phyloP scores from a whole-genome alignment of 35 echinoderm and acorn worm species.

The Lytechinus pictus region DNA sequence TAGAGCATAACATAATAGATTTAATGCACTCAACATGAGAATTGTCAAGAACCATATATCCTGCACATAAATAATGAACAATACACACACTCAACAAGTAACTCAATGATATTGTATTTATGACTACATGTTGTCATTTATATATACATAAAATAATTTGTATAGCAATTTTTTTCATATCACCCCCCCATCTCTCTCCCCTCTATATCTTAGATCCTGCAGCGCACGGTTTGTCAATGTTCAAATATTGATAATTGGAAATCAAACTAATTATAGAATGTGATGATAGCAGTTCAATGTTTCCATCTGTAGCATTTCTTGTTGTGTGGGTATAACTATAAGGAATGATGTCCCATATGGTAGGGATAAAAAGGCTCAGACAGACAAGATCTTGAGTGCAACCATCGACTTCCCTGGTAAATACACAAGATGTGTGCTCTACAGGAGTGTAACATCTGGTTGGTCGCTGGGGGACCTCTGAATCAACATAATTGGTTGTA shows the following conservation, averaged over 20 bases:
- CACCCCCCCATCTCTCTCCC: no score
- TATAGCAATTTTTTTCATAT: no score
- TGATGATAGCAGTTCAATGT: background rate
- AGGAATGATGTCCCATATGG: background rate
- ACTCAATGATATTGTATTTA: no score
- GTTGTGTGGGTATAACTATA: background rate
- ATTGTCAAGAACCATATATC: no score
- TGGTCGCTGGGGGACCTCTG: background rate
- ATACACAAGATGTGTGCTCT: background rate
- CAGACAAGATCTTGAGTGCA: background rate
- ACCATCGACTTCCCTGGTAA: background rate
- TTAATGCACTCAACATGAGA: background rate
- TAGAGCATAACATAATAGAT: background rate
- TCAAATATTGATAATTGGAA: no score
- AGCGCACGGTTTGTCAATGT: no score
- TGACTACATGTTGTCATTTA: no score
- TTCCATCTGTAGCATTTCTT: background rate
- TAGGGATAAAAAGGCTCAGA: background rate
- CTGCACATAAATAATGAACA: no score
- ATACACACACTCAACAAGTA: no score
- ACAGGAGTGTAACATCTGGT: background rate
- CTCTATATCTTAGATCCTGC: no score
- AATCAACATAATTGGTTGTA: constrained; percentile 14
- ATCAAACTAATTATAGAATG: background rate
- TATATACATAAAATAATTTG: no score